phyloP scores from a whole-genome alignment of 2,113 vertebrate species.

The Archilochus colubris region DNA sequence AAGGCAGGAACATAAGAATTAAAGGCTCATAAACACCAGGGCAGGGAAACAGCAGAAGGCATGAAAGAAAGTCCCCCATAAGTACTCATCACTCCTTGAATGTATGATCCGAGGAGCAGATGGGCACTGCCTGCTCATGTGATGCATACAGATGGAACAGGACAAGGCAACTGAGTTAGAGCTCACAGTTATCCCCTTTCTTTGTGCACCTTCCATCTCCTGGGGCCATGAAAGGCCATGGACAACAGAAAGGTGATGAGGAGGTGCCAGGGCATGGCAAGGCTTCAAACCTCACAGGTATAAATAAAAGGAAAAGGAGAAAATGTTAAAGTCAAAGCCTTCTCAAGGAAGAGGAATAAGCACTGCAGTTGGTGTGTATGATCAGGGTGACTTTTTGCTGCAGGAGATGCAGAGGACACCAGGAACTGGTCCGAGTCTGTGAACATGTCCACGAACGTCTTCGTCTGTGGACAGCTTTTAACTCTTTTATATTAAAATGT shows the following conservation, averaged over 20 bases:
- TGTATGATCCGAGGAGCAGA: background rate
- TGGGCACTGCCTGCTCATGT: background rate
- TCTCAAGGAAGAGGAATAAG: background rate
- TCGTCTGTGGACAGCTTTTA: background rate
- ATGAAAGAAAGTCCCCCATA: background rate
- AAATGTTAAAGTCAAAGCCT: background rate
- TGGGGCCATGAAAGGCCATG: background rate
- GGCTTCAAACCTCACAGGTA: background rate
- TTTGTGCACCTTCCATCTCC: background rate
- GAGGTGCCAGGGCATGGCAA: fast-evolving
- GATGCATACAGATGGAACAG: background rate
- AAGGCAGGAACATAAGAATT: background rate
- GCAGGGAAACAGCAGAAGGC: background rate
- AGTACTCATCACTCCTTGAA: background rate
- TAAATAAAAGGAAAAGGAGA: background rate
- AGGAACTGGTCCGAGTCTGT: background rate
- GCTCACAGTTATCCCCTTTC: background rate
- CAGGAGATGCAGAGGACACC: background rate
- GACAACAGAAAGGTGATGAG: background rate
- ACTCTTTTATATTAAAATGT: background rate
- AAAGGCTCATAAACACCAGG: background rate
- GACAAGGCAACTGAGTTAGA: background rate
- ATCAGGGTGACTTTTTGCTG: background rate
- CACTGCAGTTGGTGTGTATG: background rate
- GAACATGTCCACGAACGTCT: too few species aligned